These are phyloP conservation scores for Garrulus glandarius DNA, from an alignment of 2,797 vertebrate species.

Conservation along the genomic window DNA sequence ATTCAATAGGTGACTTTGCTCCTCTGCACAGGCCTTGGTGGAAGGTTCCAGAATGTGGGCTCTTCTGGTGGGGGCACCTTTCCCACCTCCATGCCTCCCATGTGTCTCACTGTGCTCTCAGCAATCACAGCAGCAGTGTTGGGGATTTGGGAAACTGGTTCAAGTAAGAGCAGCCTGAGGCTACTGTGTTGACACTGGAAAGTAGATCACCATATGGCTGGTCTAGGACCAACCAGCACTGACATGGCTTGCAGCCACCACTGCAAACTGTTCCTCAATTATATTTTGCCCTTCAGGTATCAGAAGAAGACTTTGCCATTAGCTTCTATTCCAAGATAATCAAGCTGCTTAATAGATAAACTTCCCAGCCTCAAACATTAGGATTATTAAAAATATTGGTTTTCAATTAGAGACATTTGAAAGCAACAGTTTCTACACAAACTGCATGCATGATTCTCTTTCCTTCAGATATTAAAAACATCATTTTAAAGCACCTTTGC, in stretches of 20 bases:
- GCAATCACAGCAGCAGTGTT: neutral
- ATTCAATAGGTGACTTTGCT: neutral
- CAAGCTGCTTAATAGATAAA: neutral
- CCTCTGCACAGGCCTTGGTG: neutral
- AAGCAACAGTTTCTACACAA: neutral
- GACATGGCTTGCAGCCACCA: neutral
- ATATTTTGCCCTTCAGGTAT: neutral
- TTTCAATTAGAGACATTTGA: neutral
- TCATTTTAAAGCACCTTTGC: neutral
- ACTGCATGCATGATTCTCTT: neutral
- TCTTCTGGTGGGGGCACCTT: neutral
- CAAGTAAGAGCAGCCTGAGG: conserved; percentile 5
- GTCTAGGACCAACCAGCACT: neutral
- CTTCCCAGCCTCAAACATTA: neutral
- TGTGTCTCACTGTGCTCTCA: neutral
- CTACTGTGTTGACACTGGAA: neutral
- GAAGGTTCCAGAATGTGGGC: neutral
- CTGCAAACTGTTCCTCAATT: conserved; percentile 2
- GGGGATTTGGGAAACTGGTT: neutral
- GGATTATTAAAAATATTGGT: neutral
- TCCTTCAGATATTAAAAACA: neutral
- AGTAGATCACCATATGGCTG: conserved; percentile 9
- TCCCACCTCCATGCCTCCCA: neutral
- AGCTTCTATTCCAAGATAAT: neutral
- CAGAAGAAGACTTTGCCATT: neutral